Base-by-base conservation (phyloP, 2,113 vertebrate genomes). In the Columba livia region DNA sequence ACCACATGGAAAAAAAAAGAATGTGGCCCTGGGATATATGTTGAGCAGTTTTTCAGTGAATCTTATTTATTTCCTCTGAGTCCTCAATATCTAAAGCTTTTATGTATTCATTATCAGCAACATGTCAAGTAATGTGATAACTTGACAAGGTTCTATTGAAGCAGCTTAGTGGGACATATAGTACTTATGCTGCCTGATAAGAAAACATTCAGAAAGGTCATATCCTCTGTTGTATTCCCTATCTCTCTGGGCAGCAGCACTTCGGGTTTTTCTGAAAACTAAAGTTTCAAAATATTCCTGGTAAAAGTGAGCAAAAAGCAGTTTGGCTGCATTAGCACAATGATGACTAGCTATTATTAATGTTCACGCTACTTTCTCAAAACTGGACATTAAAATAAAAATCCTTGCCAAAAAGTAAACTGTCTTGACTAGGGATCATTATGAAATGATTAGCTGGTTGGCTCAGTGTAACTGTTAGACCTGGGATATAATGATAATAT, bases 41-140 rank as follows among this genome's bases (percentile, higher is more conserved):
- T 85, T 88, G 82, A 97, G 64, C 90, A 87, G 84, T 96, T 96
- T 96, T 96, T 83, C 94, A 95, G 94, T 91, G 96, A 96, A 96
- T 94, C 96, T 96, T 96, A 97, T 93, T 97, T 97, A 97, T 94
- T 96, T 97, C 89, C 82, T 96, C 90, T 0, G 26, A 96, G 94
- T 90, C 89, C 82, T 96, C 95, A 96, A 89, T 96, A 97, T 96
- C 95, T 96, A 95, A 97, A 95, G 93, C 94, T 95, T 96, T 96
- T 97, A 97, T 94, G 95, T 96, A 96, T 96, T 96, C 90, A 96
- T 97, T 97, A 97, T 97, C 97, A 96, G 95, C 92, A 96, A 96
- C 96, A 94, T 90, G 96, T 96, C 77, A 2, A 97, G 94, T 93
- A 96, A 95, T 40, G 77, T 90, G 93, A 95, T 97, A 97, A 97